Base-by-base conservation (phyloP, 2,113 vertebrate species). In the Cathartes aura region DNA sequence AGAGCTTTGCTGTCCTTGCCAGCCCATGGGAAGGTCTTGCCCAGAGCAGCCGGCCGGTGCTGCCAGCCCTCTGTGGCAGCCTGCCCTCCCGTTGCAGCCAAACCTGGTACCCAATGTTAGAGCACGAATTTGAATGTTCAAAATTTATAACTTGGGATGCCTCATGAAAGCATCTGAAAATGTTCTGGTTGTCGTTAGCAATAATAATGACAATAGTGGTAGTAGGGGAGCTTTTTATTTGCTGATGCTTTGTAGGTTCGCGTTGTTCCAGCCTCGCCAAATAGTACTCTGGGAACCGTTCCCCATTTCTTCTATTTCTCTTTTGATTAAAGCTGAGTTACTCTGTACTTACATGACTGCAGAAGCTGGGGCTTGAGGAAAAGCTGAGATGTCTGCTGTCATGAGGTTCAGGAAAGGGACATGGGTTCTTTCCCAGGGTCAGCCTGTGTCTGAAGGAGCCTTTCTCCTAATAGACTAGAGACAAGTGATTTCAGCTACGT, bases 401-500 rank as follows among this genome's bases (percentile, higher is more conserved):
- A 16, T 1, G 30, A 55, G 18, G 36, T 52, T 83, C 48, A n/a
- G 62, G 32, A 86, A 74, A 50, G 17, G 64, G 18, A 29, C 5
- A 4, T 0, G 1, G 19, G 13, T 12, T 63, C 50, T 87, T 43
- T 52, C 5, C 27, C 19, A 18, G 52, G 23, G 38, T 59, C 45
- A 81, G 36, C 15, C 8, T 60, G 30, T 21, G 34, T 68, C 63
- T 56, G 59, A 58, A 74, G 34, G 59, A 90, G 8, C 42, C 9
- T 74, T 71, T 79, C 60, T 45, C 50, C 21, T 26, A 20, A 22
- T 2, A 40, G 16, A 14, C 11, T 11, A 3, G 43, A 38, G 36
- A 34, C 5, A 22, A 84, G 23, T 0, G 5, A 11, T 59, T 81
- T 64, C 50, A 42, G 56, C 43, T 32, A 11, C 1, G 0, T n/a